Percentiles rank a stretch among this genome's conserved stretches.
Conservation (phyloP, 2,888 invertebrate genomes). For the Napeogenes sylphis region DNA sequence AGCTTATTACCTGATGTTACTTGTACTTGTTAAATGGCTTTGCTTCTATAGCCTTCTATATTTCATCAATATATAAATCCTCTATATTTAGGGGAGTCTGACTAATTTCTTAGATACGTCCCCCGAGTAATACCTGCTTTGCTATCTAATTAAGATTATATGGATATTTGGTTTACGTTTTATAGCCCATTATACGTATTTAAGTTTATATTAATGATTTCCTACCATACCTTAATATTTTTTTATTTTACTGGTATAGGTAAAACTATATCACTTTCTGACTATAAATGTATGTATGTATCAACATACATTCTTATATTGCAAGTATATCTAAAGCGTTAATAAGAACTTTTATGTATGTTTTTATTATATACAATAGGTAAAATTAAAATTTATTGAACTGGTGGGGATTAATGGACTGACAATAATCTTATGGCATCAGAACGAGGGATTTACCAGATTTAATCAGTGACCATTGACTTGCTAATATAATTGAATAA, state of each 20-base stretch:
- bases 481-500: constrained; percentile 14
- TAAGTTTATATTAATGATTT: background rate
- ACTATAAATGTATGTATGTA: no score
- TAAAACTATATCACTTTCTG: no score
- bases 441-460: constrained; percentile 63
- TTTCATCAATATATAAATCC: constrained; percentile 49
- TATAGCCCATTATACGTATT: background rate
- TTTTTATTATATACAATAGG: constrained; percentile 4
- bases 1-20: constrained; percentile 7
- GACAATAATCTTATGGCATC: constrained; percentile 71
- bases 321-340: no score
- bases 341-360: background rate
- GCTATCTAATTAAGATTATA: constrained; percentile 38
- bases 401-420: constrained; percentile 68
- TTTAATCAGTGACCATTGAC: constrained; percentile 57
- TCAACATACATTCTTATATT: no score
- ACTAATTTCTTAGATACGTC: constrained; percentile 49
- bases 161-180: constrained; percentile 14
- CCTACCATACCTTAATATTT: background rate
- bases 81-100: constrained; percentile 49
- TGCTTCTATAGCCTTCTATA: constrained; percentile 34
- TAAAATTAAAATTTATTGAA: constrained; percentile 53
- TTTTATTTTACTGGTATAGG: no score
- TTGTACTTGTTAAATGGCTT: constrained; percentile 23
- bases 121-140: constrained; percentile 41